Evolutionary conservation across 2,797 vertebrate genomes (phyloP).

Genomic region (Oreortyx pictus): DNA sequence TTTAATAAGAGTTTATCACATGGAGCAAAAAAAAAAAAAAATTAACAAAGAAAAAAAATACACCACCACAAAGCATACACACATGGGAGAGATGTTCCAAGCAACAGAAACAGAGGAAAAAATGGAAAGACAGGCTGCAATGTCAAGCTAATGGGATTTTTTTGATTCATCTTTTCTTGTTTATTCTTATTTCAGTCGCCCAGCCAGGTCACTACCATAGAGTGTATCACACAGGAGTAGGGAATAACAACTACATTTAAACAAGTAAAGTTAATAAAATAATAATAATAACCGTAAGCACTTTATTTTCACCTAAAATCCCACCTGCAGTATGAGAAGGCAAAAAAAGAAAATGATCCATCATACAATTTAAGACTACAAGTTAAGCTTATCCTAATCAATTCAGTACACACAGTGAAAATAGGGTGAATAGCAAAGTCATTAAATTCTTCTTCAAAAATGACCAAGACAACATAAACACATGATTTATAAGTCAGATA

Average conservation of each 20-base stretch:
- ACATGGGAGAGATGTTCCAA: background rate
- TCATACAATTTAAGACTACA: background rate
- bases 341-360: background rate
- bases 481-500: background rate
- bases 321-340: background rate
- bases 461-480: background rate
- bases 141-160: background rate
- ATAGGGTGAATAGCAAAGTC: background rate
- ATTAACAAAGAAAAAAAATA: background rate
- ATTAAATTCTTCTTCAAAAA: slow-evolving; percentile 1
- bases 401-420: background rate
- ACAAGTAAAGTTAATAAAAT: background rate
- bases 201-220: background rate
- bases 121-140: background rate
- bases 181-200: background rate
- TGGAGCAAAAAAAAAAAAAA: background rate
- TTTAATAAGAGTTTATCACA: background rate
- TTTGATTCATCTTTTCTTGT: background rate
- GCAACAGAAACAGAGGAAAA: background rate
- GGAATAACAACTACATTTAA: background rate
- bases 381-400: background rate
- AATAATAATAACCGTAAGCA: background rate
- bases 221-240: background rate
- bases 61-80: background rate
- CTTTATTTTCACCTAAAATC: background rate